Percentiles rank a stretch among this genome's conserved stretches.
Evolutionary conservation across 1,140 invertebrate genomes (phyloP).

Genomic region (Sweltsa coloradensis): DNA sequence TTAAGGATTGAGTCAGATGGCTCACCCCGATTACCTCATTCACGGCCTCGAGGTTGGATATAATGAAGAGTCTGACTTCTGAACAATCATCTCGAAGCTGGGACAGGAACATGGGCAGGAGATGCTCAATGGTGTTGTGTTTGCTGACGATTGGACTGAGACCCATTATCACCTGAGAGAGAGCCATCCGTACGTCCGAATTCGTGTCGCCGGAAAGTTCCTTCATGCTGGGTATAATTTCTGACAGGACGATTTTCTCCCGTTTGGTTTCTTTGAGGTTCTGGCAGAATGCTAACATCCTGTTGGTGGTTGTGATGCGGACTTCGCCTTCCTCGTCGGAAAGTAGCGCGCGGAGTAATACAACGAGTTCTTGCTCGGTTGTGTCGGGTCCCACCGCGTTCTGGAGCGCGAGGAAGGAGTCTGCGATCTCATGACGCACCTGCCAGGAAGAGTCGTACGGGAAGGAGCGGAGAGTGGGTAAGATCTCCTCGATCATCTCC

Average conservation of each 20-base stretch:
- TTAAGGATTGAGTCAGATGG: constrained; percentile 76
- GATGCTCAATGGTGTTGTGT: constrained; percentile 94
- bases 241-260: constrained; percentile 92
- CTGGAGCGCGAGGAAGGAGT: constrained; percentile 84
- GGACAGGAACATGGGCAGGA: constrained; percentile 90
- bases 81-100: constrained; percentile 99
- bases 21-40: constrained; percentile 97
- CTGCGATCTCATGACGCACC: constrained; percentile 96
- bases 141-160: constrained; percentile 95
- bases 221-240: constrained; percentile 95
- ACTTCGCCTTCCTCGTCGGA: constrained; percentile 99
- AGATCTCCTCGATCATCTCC: constrained; percentile 82
- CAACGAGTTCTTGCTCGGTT: constrained; percentile 86
- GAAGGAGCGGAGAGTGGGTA: constrained; percentile 87
- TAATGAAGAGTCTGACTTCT: constrained; percentile 98
- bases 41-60: constrained; percentile 97
- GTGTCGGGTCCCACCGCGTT: constrained; percentile 95
- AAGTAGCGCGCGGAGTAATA: constrained; percentile 84
- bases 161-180: constrained; percentile 99
- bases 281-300: constrained; percentile 90
- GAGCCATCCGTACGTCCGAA: constrained; percentile 93
- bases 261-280: constrained; percentile 81
- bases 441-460: constrained; percentile 95
- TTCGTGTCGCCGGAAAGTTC: constrained; percentile 97
- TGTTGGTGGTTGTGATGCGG: constrained; percentile 89